A percentile compares a stretch with the other conserved stretches of the same genome.
These are phyloP conservation scores for Gambusia affinis DNA, from an alignment of 2,113 vertebrate genomes.

Conservation along the genomic window DNA sequence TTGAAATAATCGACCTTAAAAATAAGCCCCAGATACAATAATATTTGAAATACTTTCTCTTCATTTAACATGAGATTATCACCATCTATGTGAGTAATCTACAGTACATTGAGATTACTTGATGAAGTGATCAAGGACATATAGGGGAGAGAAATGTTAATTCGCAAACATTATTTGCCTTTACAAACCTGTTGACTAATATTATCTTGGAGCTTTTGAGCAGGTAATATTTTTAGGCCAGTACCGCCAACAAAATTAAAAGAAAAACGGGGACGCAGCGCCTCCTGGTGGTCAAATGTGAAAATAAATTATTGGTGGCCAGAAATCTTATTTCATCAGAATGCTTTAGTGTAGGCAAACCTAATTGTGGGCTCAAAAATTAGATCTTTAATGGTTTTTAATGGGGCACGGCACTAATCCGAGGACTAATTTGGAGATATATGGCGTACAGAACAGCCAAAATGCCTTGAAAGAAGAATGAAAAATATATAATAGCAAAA, in stretches of 20 bases:
- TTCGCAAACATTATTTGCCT: too few species aligned
- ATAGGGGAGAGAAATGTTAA: too few species aligned
- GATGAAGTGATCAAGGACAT: too few species aligned
- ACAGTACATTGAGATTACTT: too few species aligned
- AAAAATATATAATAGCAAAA: not conserved
- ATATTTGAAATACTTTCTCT: not conserved
- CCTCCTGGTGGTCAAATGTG: not conserved
- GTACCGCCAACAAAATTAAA: too few species aligned
- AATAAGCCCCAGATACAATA: not conserved
- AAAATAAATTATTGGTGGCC: not conserved
- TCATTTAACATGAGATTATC: constrained; percentile 10
- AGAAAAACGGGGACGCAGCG: not conserved
- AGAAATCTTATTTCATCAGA: too few species aligned
- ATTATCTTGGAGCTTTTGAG: too few species aligned
- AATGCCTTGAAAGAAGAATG: not conserved
- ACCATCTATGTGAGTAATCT: constrained; percentile 35
- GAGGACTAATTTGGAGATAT: not conserved
- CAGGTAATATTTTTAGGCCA: too few species aligned
- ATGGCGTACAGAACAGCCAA: not conserved
- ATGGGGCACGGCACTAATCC: not conserved
- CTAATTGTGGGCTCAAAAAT: too few species aligned
- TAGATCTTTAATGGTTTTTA: too few species aligned
- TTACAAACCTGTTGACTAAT: too few species aligned
- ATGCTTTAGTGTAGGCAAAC: too few species aligned
- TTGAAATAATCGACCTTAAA: not conserved